Evolutionary conservation across 2,888 invertebrate species (phyloP), one percentile per base, ranked within the genome.

Genomic region (Diarsia brunnea): DNA sequence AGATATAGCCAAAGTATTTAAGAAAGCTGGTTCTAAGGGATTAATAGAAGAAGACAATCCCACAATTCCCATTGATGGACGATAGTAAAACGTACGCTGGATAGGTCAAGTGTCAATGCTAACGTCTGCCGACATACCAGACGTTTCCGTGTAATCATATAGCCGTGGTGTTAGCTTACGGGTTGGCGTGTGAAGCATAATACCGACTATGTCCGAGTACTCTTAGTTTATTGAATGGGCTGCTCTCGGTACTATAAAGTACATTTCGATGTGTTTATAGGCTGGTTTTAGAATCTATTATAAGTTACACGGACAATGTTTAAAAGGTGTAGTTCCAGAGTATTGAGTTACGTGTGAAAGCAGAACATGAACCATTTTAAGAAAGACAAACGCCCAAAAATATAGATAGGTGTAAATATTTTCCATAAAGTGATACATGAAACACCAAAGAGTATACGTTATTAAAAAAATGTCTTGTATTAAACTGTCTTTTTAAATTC

Each of bases 31-130:
- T 3, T 60, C n/a, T 27, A 10, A n/a, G 53, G 21, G 24, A 21
- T 49, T 47, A 49, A 43, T 12, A 64, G 19, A 45, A 21, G 24
- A 55, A 55, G n/a, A 47, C 51, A 79, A 38, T 63, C 14, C 19
- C 47, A 69, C 16, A 31, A 49, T 24, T 51, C 5, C 53, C 38
- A 72, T 67, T 64, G 67, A 74, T 71, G 47, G 27, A 58, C 45
- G 31, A 77, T 81, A 79, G 75, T 60, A 73, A 78, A 81, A 63
- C 69, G 61, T 45, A 69, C 78, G 66, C 85, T 80, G 83, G 84
- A 84, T 85, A 88, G 86, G 90, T 89, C 90, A 88, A 76, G 84
- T 89, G 85, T 84, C 89, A 79, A 73, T 73, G 76, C 75, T 76
- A 81, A 85, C 81, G 81, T 75, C 79, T 75, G 72, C 69, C 73